Conservation (phyloP, 1,140 invertebrate genomes). For the Eriocheir sinensis region DNA sequence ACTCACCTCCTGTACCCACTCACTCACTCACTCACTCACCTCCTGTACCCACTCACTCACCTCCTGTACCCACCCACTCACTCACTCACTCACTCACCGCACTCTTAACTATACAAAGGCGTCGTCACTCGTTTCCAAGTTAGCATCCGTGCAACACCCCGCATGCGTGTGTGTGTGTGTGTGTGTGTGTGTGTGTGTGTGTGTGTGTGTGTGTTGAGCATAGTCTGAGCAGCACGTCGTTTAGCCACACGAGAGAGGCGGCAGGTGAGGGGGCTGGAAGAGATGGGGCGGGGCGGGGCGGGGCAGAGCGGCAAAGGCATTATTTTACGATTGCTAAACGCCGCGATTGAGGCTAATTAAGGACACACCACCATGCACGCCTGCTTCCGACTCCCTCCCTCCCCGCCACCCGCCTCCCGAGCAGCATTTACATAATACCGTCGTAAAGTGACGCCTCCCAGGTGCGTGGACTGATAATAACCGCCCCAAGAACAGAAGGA, state of each 20-base stretch:
- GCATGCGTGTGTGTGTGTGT: constrained; percentile 47
- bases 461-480: neutral
- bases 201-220: neutral
- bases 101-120: neutral
- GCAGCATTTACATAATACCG: constrained; percentile 37
- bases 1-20: constrained; percentile 28
- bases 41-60: neutral
- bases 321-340: constrained; percentile 25
- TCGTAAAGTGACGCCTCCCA: constrained; percentile 52
- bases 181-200: constrained; percentile 54
- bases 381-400: neutral
- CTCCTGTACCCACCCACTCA: neutral
- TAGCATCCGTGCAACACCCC: neutral
- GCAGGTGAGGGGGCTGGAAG: neutral
- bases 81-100: neutral
- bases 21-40: neutral
- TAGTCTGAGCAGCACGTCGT: neutral
- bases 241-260: neutral
- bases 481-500: neutral
- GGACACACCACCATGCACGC: constrained; percentile 26
- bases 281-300: neutral
- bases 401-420: neutral
- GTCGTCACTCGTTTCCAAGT: neutral
- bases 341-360: neutral
- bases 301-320: neutral